Evolutionary conservation across 1,140 invertebrate genomes (phyloP).

Genomic region (Bactericera cockerelli): DNA sequence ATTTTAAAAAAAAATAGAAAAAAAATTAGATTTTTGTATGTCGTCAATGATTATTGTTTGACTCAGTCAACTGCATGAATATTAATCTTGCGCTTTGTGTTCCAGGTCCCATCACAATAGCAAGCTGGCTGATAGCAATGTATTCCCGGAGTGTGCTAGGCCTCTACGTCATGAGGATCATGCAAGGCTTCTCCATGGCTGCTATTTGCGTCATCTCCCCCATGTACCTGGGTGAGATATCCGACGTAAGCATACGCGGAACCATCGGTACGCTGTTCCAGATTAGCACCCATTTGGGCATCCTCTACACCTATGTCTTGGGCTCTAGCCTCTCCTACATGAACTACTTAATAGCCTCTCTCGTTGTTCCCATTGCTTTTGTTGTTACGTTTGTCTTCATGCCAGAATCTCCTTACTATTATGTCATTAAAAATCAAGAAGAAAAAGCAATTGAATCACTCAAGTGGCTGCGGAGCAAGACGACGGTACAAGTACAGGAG

Average conservation of each 20-base stretch:
- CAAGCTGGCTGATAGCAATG: constrained; percentile 28
- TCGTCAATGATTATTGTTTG: too few relatives aligned
- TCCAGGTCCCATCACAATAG: constrained; percentile 22
- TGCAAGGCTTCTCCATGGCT: constrained; percentile 32
- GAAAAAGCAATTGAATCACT: constrained; percentile 17
- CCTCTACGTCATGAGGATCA: constrained; percentile 16
- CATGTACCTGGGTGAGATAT: constrained; percentile 43
- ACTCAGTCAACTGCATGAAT: too few relatives aligned
- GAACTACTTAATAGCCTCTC: constrained; percentile 9
- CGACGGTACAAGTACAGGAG: constrained; percentile 17
- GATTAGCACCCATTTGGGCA: constrained; percentile 11
- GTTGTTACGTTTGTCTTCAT: constrained; percentile 25
- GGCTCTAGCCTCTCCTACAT: constrained; percentile 30
- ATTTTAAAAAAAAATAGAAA: too few relatives aligned
- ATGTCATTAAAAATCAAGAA: constrained; percentile 13
- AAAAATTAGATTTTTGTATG: too few relatives aligned
- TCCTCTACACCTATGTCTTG: constrained; percentile 25
- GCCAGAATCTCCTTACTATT: constrained; percentile 29
- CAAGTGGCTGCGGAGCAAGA: constrained; percentile 17
- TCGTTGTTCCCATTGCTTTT: constrained; percentile 23
- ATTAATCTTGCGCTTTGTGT: too few relatives aligned
- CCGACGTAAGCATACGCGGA: constrained; percentile 12
- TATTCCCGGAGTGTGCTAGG: constrained; percentile 30
- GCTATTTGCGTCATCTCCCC: constrained; percentile 44
- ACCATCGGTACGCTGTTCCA: constrained; percentile 12